These are phyloP conservation scores for Rhea pennata DNA, from an alignment of 2,113 vertebrate genomes.

Conservation along the genomic window DNA sequence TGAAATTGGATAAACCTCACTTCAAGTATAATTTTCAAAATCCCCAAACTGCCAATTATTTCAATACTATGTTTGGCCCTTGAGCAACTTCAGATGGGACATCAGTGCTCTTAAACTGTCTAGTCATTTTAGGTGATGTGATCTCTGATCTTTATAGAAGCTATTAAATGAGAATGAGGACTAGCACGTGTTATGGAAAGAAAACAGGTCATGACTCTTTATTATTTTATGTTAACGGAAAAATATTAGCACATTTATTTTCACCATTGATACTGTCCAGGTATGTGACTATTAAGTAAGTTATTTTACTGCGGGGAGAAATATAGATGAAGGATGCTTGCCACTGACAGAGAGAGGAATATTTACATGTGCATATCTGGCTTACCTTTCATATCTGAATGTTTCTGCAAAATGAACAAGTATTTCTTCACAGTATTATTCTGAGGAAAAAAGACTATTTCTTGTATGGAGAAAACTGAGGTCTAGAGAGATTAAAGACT, in stretches of 20 bases:
- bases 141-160: background rate
- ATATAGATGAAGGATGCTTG: background rate
- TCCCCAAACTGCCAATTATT: background rate
- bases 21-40: background rate
- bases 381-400: background rate
- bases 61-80: background rate
- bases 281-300: background rate
- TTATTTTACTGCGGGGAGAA: background rate
- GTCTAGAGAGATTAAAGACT: background rate
- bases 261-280: background rate
- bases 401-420: background rate
- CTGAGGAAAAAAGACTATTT: background rate
- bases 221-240: background rate
- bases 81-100: background rate
- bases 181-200: background rate
- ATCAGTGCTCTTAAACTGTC: background rate
- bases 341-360: background rate
- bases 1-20: background rate
- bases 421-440: background rate
- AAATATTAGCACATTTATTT: background rate
- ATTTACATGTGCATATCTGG: background rate
- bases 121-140: background rate
- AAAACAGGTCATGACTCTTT: background rate
- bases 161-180: background rate
- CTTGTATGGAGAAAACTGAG: background rate